Evolutionary conservation across 64 coral and sea anemone genomes (phyloP), one percentile per base, ranked within the genome.

Genomic region (Pocillopora verrucosa): DNA sequence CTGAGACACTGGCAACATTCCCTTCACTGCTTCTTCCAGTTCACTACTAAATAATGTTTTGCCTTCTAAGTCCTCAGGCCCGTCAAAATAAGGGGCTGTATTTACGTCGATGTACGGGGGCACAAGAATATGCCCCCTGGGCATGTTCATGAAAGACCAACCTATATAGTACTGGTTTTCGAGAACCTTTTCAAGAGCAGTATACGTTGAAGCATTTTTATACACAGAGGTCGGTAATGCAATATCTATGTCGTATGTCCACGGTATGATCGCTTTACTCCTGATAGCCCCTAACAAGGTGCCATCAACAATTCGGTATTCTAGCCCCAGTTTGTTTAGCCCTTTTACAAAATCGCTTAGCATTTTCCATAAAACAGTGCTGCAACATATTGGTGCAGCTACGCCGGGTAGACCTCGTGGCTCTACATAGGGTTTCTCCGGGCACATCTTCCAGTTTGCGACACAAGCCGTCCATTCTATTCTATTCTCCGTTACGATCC

Each of bases 231-330:
- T 57, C 1, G 82, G 38, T 65, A 94, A 13, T 4, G 79, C 88
- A 80, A 94, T 86, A 70, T 94, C 92, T 59, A 94, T 34, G 63
- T 94, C 92, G 56, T 78, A 25, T 26, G 92, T 94, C 92, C 92
- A 94, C 20, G 92, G 92, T 35, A 94, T 94, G 36, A 94, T 94
- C 19, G 88, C 76, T 60, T 90, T 77, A 59, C 63, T 86, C 60
- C 92, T 60, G 25, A 94, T 61, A 62, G 88, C 81, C 11, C 92
- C 92, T 58, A 94, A 76, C 61, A 90, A 75, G 34, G 92, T 94
- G 6, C 92, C 92, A 90, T 59, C 86, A 70, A 89, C 60, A 67
- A 94, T 16, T 36, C 87, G 82, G 34, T 94, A 86, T 26, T 69
- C 85, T 61, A 94, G 26, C 22, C 92, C 82, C 59, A 78, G 20